Evolutionary conservation across 53 echinoderm and acorn worm species (phyloP), one percentile per base, ranked within the genome.

Genomic region (Zoroaster sp.): DNA sequence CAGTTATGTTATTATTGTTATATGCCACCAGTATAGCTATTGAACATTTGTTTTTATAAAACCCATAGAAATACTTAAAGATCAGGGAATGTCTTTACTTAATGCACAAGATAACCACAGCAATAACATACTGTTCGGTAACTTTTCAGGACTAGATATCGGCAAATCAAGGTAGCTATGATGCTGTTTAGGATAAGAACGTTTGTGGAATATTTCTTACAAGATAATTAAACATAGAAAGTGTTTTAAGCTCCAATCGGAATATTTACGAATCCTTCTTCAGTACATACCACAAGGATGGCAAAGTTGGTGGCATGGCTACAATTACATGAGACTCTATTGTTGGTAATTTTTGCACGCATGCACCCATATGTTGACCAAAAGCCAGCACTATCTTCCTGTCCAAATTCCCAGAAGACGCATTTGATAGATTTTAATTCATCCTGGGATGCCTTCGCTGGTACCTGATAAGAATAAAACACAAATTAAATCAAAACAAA

Each of bases 331-430:
- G 23, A n/a, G n/a, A 63, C 63, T 59, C 18, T 55, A 7, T 40
- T 4, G 55, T 63, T 37, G 79, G 54, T 63, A 9, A 59, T 9
- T 37, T 59, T 78, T 8, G 70, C 85, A 78, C 83, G 83, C 63
- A 83, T 54, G 63, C 93, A 92, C 7, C 93, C 93, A 7, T 40
- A 35, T 25, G 53, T 70, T 3, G 93, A 89, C 93, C 93, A 92
- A 31, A 89, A 89, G 2, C 93, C 89, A 33, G 52, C 32, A 11
- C 81, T 88, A 2, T 80, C 31, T 3, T 92, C 59, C 70, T 83
- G 67, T 11, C 30, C 78, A 40, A 92, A 92, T 40, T 92, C 89
- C 93, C 93, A 92, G 38, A 43, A 92, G 32, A 92, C 93, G 49
- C 93, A 92, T 2, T 78, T 40, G 42, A 83, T 75, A 9, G 49